These are phyloP conservation scores for Rhabdomys pumilio DNA, from an alignment of 2,797 vertebrate genomes.

Conservation along the genomic window DNA sequence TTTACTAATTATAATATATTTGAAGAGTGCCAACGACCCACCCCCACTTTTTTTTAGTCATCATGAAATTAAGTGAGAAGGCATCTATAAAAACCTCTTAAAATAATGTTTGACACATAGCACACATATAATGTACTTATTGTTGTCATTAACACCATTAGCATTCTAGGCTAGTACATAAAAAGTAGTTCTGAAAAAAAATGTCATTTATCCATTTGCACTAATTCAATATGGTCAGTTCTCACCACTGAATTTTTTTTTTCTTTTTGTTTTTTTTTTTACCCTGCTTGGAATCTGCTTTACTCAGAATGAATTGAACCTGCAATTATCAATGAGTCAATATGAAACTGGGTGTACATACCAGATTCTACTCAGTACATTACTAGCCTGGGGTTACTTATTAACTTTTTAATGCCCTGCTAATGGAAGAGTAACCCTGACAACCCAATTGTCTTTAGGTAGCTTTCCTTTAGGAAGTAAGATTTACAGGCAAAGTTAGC, in stretches of 20 bases:
- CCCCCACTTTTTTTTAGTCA: background rate
- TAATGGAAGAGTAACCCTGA: background rate
- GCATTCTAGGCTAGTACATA: background rate
- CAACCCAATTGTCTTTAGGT: background rate
- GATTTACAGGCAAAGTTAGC: background rate
- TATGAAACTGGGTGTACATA: background rate
- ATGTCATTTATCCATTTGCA: constrained; percentile 36
- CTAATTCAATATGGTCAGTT: background rate
- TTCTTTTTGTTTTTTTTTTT: background rate
- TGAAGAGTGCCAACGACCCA: background rate
- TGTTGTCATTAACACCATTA: background rate
- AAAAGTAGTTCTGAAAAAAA: constrained; percentile 47
- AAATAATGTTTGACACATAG: background rate
- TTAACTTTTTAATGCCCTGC: background rate
- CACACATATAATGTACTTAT: background rate
- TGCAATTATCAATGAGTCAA: background rate
- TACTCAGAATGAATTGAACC: constrained; percentile 36
- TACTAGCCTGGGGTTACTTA: constrained; percentile 3
- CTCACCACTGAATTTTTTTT: background rate
- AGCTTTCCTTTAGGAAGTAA: background rate
- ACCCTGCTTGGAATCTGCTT: background rate
- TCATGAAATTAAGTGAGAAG: background rate
- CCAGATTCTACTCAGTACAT: background rate
- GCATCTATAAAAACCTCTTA: background rate
- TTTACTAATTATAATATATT: constrained; percentile 4